phyloP scores from a whole-genome alignment of 2,888 invertebrate species.

The Eupithecia pulchellata region DNA sequence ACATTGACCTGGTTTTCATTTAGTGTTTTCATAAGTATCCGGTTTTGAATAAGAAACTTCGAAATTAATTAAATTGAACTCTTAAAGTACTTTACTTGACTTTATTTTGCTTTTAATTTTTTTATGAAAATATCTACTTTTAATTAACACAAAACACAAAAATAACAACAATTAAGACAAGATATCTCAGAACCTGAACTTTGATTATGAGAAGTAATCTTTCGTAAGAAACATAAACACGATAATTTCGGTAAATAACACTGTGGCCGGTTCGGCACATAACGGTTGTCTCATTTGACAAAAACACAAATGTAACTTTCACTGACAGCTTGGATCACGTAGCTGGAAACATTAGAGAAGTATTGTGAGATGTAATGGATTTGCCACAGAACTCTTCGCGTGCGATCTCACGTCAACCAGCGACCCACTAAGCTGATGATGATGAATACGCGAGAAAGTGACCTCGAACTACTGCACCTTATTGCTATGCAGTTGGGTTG shows the following conservation, averaged over 20 bases:
- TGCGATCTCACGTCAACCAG: slow-evolving; percentile 54
- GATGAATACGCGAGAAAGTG: slow-evolving; percentile 78
- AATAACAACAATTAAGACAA: too few relatives aligned
- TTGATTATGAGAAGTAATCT: neutral
- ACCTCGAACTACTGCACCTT: slow-evolving; percentile 38
- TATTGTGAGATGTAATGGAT: slow-evolving; percentile 68
- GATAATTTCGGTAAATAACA: slow-evolving; percentile 32
- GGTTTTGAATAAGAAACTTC: slow-evolving; percentile 15
- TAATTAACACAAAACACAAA: neutral
- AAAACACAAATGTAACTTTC: slow-evolving; percentile 70
- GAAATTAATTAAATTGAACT: neutral
- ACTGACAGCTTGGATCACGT: slow-evolving; percentile 68
- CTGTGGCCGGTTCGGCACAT: slow-evolving; percentile 36
- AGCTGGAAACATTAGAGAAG: slow-evolving; percentile 61
- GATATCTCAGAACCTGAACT: neutral
- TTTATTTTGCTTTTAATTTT: neutral
- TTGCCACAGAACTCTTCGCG: slow-evolving; percentile 58
- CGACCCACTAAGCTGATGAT: slow-evolving; percentile 76
- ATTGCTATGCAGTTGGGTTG: slow-evolving; percentile 34
- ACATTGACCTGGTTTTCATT: slow-evolving; percentile 20
- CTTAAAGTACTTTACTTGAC: neutral
- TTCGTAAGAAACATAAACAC: slow-evolving; percentile 23
- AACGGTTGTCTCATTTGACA: slow-evolving; percentile 63
- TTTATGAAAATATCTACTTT: neutral
- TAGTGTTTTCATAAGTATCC: slow-evolving; percentile 11